Percentiles rank a stretch among this genome's conserved stretches.
Conservation (phyloP, 1,140 invertebrate species). For the Bombus balteatus region DNA sequence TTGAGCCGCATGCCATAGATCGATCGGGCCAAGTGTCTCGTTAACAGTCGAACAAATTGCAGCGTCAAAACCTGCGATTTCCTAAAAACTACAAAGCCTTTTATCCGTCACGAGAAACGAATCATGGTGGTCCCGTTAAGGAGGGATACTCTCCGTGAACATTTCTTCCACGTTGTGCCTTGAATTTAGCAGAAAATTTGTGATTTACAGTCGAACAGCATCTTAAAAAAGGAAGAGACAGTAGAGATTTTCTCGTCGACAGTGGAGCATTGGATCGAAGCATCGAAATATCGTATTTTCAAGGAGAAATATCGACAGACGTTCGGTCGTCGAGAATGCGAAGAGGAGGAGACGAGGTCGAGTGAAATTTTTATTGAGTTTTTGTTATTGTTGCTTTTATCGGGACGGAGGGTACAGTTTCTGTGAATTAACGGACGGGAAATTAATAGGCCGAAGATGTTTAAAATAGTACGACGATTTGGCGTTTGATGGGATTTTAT, state of each 20-base stretch:
- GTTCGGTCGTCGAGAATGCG: not conserved
- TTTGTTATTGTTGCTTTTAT: not conserved
- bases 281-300: not conserved
- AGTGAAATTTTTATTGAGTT: not conserved
- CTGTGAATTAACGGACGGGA: no score
- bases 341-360: not conserved
- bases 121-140: constrained; percentile 11
- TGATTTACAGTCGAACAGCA: not conserved
- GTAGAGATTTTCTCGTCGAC: not conserved
- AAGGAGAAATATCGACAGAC: not conserved
- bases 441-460: not conserved
- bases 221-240: not conserved
- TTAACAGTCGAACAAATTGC: not conserved
- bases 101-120: not conserved
- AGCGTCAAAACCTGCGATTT: not conserved
- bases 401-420: not conserved
- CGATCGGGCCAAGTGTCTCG: no score
- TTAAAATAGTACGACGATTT: no score
- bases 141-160: not conserved
- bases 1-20: no score
- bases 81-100: not conserved
- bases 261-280: not conserved
- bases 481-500: no score
- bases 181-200: not conserved
- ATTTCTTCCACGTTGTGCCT: not conserved